Evolutionary conservation across 2,888 invertebrate species (phyloP).

Genomic region (Palloptera scutellata): DNA sequence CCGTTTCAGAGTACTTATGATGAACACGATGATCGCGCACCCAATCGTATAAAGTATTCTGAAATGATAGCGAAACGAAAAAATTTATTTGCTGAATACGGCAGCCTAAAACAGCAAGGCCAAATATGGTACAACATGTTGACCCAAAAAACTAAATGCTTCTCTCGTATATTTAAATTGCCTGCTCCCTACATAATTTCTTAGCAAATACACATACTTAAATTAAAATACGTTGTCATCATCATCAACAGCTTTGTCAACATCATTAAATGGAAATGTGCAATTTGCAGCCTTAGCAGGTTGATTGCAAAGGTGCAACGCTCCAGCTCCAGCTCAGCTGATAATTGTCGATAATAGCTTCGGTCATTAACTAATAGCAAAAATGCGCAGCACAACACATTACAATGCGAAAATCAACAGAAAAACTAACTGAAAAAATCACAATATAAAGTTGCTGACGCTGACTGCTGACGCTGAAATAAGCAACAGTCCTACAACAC

Average conservation of each 20-base stretch:
- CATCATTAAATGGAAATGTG: constrained; percentile 19
- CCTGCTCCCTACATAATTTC: too few species aligned
- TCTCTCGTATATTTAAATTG: too few species aligned
- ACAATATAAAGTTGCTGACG: background rate
- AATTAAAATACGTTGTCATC: too few species aligned
- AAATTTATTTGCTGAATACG: background rate
- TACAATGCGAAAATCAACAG: constrained; percentile 4
- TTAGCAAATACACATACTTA: too few species aligned
- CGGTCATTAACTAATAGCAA: constrained; percentile 9
- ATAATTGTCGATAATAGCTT: too few species aligned
- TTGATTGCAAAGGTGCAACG: constrained; percentile 13
- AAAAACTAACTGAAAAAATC: background rate
- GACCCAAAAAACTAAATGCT: too few species aligned
- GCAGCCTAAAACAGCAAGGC: too few species aligned
- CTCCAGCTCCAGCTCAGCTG: background rate
- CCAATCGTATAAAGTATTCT: constrained; percentile 92
- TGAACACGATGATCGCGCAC: constrained; percentile 81
- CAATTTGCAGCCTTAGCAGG: constrained; percentile 15
- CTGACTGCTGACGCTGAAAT: too few species aligned
- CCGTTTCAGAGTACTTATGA: constrained; percentile 83
- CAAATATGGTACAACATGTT: too few species aligned
- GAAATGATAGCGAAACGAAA: constrained; percentile 47
- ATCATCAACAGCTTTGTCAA: background rate
- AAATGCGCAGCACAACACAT: constrained; percentile 20
- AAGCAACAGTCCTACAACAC: background rate